phyloP scores from a whole-genome alignment of 2,797 vertebrate genomes.

The Poeciliopsis presidionis region DNA sequence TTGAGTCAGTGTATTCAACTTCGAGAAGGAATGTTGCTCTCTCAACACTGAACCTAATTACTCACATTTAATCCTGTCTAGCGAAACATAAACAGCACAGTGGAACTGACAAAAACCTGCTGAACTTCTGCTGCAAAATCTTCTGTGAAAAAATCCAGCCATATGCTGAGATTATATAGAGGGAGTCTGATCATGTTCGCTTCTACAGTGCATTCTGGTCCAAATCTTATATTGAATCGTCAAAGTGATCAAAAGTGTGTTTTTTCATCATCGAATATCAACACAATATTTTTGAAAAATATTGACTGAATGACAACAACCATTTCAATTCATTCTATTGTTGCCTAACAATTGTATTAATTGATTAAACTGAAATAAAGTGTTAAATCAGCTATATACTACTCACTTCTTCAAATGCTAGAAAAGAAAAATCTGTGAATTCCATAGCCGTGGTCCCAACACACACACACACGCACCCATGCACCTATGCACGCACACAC shows the following conservation, averaged over 20 bases:
- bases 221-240: background rate
- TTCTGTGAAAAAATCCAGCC: background rate
- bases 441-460: too few relatives aligned
- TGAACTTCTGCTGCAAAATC: background rate
- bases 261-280: background rate
- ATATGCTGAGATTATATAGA: background rate
- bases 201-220: background rate
- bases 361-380: background rate
- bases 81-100: background rate
- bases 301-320: too few relatives aligned
- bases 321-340: background rate
- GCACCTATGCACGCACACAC: too few relatives aligned
- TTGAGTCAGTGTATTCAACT: background rate
- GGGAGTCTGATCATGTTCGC: background rate
- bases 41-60: background rate
- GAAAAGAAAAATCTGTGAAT: background rate
- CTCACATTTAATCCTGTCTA: background rate
- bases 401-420: background rate
- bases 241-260: background rate
- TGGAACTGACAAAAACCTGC: background rate
- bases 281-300: background rate
- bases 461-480: too few relatives aligned
- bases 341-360: background rate
- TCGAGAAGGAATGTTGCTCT: background rate
- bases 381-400: background rate